Evolutionary conservation across 2,888 invertebrate species (phyloP), one percentile per base, ranked within the genome.

Genomic region (Drosophila ezoana): DNA sequence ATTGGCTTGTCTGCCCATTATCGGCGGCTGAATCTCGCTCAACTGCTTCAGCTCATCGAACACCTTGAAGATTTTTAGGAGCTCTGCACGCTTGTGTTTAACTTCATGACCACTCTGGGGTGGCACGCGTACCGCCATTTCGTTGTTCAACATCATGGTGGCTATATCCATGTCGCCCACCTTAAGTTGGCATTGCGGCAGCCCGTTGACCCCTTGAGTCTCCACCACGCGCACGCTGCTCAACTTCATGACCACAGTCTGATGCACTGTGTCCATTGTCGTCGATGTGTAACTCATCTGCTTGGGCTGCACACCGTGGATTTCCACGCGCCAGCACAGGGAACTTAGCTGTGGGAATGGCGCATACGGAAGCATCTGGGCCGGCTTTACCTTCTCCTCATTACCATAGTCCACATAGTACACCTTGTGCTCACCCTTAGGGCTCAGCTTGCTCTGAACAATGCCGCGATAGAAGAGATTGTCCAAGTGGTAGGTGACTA

Each of bases 331-430:
- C 47, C 93, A 93, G 0, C 95, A 94, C 89, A 96, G 94, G 13
- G 94, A 93, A 0, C 96, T 96, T 60, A 96, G 93, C 52, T 95
- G 93, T 0, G 94, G 93, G 47, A 95, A 93, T 5, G 95, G 93
- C 1, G 95, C 93, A 76, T 93, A 93, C 72, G 94, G 95, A 18
- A 95, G 93, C 53, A 97, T 83, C 56, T 95, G 93, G 1, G 92
- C 90, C 13, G 93, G 92, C 0, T 92, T 78, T 62, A 95, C 94
- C 0, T 91, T 90, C 90, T 97, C 97, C 41, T 94, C 93, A 88
- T 97, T 97, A 0, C 98, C 98, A 87, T 96, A 98, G 92, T 98
- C 98, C 1, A 97, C 93, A 91, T 96, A 97, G 54, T 94, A 93
- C 0, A 97, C 94, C 1, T 58, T 93, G 71, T 70, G 95, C 92